Evolutionary conservation across 2,888 invertebrate genomes (phyloP), one percentile per base, ranked within the genome.

Genomic region (Beris morrisii): DNA sequence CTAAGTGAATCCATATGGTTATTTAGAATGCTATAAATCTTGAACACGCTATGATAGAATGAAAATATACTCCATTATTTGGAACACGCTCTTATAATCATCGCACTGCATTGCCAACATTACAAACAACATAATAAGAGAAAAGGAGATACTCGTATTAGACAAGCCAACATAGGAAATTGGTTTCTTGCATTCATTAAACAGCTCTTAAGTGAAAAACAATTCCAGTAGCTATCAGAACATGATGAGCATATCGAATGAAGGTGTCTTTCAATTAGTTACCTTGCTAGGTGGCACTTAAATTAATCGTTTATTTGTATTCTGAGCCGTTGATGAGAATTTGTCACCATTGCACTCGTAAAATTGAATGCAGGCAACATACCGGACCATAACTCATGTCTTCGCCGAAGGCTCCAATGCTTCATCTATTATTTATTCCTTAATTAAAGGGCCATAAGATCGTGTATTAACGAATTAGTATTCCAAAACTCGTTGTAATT

Each of bases 391-490:
- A 52, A 50, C 11, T 61, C 61, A 61, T 59, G 46, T 59, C 38
- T 38, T 50, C 50, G 50, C 15, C 32, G 61, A 61, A 38, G 5
- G 38, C 9, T 38, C 9, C 38, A 38, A 7, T 15, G 61, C 52
- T 50, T 52, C 61, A 61, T 61, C 61, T 61, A 50, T 61, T 61
- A 61, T 61, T 61, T 61, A 61, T 61, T 50, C 61, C 61, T 61
- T 61, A 61, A 61, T 61, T 61, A 61, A 61, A 61, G 52, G 61
- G 61, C 61, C 38, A 61, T 61, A 61, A 61, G 61, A 61, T 52
- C 28, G 50, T 38, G 52, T 38, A 50, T 50, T 50, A 50, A 61
- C 52, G 61, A 61, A 61, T 61, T 61, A 12, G 52, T 61, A 61
- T 61, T 61, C 61, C 28, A 61, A 22, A 13, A 50, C 32, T 61